Base-by-base conservation (phyloP, 2,797 vertebrate genomes). In the Chloroceryle inda region DNA sequence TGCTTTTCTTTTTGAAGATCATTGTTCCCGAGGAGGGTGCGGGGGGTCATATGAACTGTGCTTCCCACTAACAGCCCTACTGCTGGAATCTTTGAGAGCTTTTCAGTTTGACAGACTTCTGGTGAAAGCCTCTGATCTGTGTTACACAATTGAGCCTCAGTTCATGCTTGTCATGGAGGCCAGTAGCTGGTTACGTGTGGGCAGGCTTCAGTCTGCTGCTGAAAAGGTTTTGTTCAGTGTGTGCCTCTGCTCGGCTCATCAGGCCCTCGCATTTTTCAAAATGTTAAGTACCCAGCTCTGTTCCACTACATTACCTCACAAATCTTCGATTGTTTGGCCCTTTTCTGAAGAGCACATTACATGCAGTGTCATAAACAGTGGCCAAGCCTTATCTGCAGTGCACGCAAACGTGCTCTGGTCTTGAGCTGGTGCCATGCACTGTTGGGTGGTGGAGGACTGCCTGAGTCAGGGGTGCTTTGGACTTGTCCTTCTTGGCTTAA, bases 251-350 rank as follows among this genome's bases (percentile, higher is more conserved):
- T 92, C 0, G 0, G 47, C 67, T 64, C 0, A 0, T 67, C 9
- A 2, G 62, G n/a, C 74, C 89, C 55, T 88, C 62, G 83, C 61
- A 27, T 79, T 89, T 90, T 85, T 79, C 71, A 83, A 84, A 95
- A 96, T 94, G 91, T 87, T 76, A 95, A 94, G 72, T 85, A 31
- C 86, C 93, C 71, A 69, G 61, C 81, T 95, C 74, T 72, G 56
- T 77, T 90, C 64, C 71, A 88, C 80, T 95, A 18, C 77, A 67
- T 94, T 85, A 87, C 90, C 85, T 90, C 88, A 96, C 94, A 95
- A 86, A 64, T 82, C 71, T 56, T 44, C 26, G 50, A 58, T 95
- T 96, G 88, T 96, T 45, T 35, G 55, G 33, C 24, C 40, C 67
- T 85, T 83, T 77, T 93, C 91, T 96, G 85, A 93, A 68, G 94